A percentile compares a stretch with the other conserved stretches of the same genome.
Conservation (phyloP, 2,113 vertebrate genomes). For the Strigops habroptila region DNA sequence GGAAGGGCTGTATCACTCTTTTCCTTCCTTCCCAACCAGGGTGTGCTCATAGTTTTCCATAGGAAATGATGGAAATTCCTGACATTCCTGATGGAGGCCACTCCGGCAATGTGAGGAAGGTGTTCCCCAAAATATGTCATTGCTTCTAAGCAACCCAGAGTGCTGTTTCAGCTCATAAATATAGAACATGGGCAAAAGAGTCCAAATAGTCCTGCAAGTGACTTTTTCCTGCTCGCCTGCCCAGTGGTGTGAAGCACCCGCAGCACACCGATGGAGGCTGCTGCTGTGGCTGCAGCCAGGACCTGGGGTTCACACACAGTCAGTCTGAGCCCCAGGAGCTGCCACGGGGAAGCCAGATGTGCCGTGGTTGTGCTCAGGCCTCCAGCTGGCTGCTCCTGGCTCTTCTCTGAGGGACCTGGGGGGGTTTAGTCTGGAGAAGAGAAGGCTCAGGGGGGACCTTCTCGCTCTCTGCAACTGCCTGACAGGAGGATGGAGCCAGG, state of each 20-base stretch:
- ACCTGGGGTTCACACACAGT: background rate
- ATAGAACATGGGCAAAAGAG: background rate
- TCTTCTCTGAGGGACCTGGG: background rate
- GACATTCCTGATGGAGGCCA: background rate
- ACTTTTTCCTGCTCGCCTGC: background rate
- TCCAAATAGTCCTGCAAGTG: background rate
- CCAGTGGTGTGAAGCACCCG: accelerated
- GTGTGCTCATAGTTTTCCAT: slow-evolving; percentile 6
- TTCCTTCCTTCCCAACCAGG: slow-evolving; percentile 63
- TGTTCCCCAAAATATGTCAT: background rate
- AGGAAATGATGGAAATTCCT: slow-evolving; percentile 64
- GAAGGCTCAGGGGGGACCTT: background rate
- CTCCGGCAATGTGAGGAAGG: accelerated
- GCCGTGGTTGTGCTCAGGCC: background rate
- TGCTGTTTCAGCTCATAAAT: background rate
- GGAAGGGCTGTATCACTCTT: slow-evolving; percentile 45
- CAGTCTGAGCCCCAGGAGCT: background rate
- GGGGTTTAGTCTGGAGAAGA: background rate
- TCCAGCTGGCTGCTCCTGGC: background rate
- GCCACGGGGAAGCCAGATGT: accelerated
- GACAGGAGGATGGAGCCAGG: too few species aligned
- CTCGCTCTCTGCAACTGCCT: background rate
- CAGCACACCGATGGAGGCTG: background rate
- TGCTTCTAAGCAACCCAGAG: background rate
- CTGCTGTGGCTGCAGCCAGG: background rate